Evolutionary conservation across 1,140 invertebrate species (phyloP).

Genomic region (Dendrolimus kikuchii): DNA sequence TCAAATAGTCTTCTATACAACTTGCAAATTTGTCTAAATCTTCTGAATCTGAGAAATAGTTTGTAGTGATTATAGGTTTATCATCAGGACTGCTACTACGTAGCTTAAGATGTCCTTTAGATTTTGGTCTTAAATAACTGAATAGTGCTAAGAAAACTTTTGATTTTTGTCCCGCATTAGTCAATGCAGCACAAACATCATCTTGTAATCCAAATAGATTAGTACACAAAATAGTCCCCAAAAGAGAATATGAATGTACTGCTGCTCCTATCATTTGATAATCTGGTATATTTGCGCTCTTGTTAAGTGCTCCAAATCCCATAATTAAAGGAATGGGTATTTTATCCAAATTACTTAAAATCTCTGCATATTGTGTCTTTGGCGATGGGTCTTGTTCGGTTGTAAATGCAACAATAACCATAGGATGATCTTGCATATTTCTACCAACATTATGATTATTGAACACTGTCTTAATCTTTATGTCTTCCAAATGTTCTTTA

Average conservation of each 20-base stretch:
- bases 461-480: constrained; percentile 53
- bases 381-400: constrained; percentile 74
- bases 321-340: constrained; percentile 83
- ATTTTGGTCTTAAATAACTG: constrained; percentile 73
- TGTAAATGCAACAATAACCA: constrained; percentile 64
- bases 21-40: constrained; percentile 85
- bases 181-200: constrained; percentile 27
- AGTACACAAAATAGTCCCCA: constrained; percentile 79
- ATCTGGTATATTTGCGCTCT: constrained; percentile 23
- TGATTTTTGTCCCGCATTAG: constrained; percentile 76
- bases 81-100: constrained; percentile 85
- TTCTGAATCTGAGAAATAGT: constrained; percentile 84
- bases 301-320: constrained; percentile 79
- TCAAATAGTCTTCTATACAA: constrained; percentile 77
- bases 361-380: constrained; percentile 72
- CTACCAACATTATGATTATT: constrained; percentile 78
- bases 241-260: constrained; percentile 55
- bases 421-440: constrained; percentile 83
- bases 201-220: constrained; percentile 78
- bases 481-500: constrained; percentile 33
- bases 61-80: constrained; percentile 89
- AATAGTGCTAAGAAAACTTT: constrained; percentile 75
- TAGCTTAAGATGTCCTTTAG: constrained; percentile 82
- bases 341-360: constrained; percentile 79
- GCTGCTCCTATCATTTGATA: constrained; percentile 34